Percentiles rank a stretch among this genome's conserved stretches.
phyloP scores from a whole-genome alignment of 2,797 vertebrate genomes.

The Xiphorhynchus erythropygius region DNA sequence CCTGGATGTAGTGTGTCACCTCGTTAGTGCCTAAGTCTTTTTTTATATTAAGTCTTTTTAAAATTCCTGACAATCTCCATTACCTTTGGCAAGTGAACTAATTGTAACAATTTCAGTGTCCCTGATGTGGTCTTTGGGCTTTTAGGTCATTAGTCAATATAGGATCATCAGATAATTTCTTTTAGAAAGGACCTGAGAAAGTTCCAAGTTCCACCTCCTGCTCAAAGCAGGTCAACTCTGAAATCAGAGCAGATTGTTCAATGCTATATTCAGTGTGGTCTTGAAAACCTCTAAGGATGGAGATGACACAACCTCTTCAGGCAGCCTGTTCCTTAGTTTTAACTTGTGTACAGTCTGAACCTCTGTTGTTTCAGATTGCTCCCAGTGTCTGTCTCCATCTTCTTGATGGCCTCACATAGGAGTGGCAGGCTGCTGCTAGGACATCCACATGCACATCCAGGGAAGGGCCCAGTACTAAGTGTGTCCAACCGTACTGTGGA shows the following conservation, averaged over 20 bases:
- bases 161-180: background rate
- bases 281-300: background rate
- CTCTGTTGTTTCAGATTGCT: background rate
- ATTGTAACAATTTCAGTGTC: background rate
- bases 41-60: background rate
- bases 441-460: background rate
- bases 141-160: background rate
- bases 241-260: background rate
- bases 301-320: background rate
- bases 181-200: background rate
- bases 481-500: background rate
- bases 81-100: background rate
- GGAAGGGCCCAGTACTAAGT: background rate
- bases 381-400: background rate
- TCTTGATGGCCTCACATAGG: rapidly evolving
- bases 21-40: background rate
- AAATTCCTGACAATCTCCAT: background rate
- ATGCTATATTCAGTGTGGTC: background rate
- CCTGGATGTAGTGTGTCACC: background rate
- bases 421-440: background rate
- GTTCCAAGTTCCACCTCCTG: background rate
- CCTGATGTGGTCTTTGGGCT: background rate
- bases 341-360: background rate
- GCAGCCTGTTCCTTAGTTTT: background rate
- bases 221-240: background rate